Percentiles rank a stretch among this genome's conserved stretches.
Evolutionary conservation across 1,140 invertebrate genomes (phyloP).

Genomic region (Luehdorfia chinensis): DNA sequence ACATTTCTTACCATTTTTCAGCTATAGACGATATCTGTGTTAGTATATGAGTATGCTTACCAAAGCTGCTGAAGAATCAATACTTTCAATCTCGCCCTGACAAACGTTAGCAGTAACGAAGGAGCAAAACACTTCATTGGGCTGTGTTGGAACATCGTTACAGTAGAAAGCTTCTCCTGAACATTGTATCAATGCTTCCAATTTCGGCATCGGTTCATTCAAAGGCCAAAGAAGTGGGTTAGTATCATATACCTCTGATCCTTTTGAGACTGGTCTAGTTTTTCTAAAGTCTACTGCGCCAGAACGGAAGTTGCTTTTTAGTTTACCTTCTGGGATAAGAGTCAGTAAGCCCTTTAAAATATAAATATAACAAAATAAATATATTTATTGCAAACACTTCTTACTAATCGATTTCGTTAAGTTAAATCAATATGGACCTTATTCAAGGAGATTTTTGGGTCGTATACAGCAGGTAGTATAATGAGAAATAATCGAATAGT

Average conservation of each 20-base stretch:
- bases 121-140: conserved; percentile 80
- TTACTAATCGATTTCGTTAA: too few species aligned
- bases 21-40: too few species aligned
- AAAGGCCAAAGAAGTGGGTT: conserved; percentile 83
- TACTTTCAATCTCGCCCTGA: conserved; percentile 63
- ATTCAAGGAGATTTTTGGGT: too few species aligned
- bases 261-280: conserved; percentile 78
- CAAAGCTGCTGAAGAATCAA: conserved; percentile 80
- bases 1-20: too few species aligned
- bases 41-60: conserved; percentile 65
- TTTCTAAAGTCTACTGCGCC: conserved; percentile 71
- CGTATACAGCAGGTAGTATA: too few species aligned
- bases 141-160: conserved; percentile 78
- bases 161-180: conserved; percentile 83
- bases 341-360: conserved; percentile 72
- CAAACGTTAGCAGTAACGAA: conserved; percentile 76
- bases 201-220: conserved; percentile 83
- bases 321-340: conserved; percentile 60
- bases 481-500: too few species aligned
- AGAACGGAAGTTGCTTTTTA: conserved; percentile 64
- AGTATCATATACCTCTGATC: conserved; percentile 82
- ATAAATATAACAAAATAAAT: background rate
- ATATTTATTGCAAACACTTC: background rate
- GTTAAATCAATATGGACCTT: too few species aligned
- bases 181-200: conserved; percentile 79